Evolutionary conservation across 1,140 invertebrate genomes (phyloP).

Genomic region (Anoplolepis gracilipes): DNA sequence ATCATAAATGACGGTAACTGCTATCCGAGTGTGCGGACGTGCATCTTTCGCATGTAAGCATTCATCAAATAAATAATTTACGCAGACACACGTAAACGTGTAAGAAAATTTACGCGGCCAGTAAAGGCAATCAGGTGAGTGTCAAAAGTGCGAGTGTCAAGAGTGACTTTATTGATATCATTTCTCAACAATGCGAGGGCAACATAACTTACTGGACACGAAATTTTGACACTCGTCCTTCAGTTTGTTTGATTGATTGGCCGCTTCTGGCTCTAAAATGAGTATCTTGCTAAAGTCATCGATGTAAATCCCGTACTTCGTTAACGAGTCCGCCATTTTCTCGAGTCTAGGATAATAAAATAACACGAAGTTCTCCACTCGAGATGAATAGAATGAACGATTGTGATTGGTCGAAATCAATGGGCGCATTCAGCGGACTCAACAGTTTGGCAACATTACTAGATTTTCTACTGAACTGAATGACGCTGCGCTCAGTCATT

Average conservation of each 20-base stretch:
- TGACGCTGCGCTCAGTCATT: no score
- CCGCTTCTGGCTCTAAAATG: conserved; percentile 92
- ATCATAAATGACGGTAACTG: not conserved
- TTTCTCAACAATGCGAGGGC: not conserved
- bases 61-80: not conserved
- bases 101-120: not conserved
- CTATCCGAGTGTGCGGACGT: not conserved
- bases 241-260: conserved; percentile 91
- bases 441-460: no score
- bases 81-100: not conserved
- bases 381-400: not conserved
- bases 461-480: no score
- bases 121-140: not conserved
- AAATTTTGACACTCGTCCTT: conserved; percentile 94
- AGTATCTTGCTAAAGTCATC: conserved; percentile 95
- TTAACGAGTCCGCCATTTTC: conserved; percentile 90
- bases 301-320: conserved; percentile 92
- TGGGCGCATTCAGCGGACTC: no score
- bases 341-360: conserved; percentile 6
- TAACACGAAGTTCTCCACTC: not conserved
- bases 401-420: not conserved
- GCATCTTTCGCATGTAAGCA: not conserved
- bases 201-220: conserved; percentile 90
- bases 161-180: not conserved
- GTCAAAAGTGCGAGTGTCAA: no score